Evolutionary conservation across 2,113 vertebrate species (phyloP).

Genomic region (Odocoileus virginianus): DNA sequence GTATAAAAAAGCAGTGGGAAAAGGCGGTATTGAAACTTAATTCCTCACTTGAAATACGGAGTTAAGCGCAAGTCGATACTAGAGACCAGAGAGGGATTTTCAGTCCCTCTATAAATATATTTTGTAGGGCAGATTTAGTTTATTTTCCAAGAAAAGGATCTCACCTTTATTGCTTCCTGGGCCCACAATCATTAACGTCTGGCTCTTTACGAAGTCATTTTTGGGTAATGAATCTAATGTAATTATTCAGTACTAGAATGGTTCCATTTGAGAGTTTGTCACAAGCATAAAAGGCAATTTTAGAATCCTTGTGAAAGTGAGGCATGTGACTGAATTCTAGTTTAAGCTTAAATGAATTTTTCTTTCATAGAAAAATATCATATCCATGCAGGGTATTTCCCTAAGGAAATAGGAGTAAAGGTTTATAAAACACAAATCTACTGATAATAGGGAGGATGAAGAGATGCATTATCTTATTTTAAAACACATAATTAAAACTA

Average conservation of each 20-base stretch:
- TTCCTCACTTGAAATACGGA: background rate
- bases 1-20: background rate
- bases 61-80: background rate
- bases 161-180: background rate
- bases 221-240: background rate
- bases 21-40: background rate
- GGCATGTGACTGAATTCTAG: background rate
- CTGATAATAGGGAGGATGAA: background rate
- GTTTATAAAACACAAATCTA: constrained; percentile 4
- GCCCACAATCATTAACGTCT: background rate
- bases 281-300: constrained; percentile 24
- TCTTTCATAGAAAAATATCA: constrained; percentile 17
- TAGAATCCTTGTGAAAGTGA: constrained; percentile 25
- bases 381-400: background rate
- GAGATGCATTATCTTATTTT: background rate
- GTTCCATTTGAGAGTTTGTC: background rate
- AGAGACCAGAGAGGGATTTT: background rate
- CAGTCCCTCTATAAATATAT: background rate
- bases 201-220: background rate
- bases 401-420: background rate
- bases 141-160: background rate
- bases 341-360: constrained; percentile 25
- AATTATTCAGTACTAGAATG: background rate
- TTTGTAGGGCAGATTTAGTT: background rate
- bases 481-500: constrained; percentile 28